Conservation (phyloP, 2,888 invertebrate species). For the Acleris emargana region DNA sequence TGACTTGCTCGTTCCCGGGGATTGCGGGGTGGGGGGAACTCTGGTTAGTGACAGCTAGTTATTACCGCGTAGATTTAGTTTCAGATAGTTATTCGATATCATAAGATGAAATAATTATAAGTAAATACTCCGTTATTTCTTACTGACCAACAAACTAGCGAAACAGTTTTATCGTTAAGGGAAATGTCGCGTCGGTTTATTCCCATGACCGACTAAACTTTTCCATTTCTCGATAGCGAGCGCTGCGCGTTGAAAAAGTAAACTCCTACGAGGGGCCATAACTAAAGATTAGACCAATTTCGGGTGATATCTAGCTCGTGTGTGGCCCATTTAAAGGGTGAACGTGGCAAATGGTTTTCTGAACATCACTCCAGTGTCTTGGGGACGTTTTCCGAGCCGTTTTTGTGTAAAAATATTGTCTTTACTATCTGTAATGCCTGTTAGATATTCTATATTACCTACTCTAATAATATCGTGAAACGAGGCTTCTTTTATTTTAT, state of each 20-base stretch:
- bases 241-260: slow-evolving; percentile 49
- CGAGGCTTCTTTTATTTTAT: not conserved
- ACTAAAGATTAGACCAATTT: slow-evolving; percentile 72
- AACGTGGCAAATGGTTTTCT: slow-evolving; percentile 64
- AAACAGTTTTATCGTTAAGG: slow-evolving; percentile 34
- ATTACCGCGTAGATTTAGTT: not conserved
- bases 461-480: slow-evolving; percentile 1
- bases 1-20: not conserved
- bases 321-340: slow-evolving; percentile 60
- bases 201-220: slow-evolving; percentile 40
- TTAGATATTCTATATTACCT: slow-evolving; percentile 18
- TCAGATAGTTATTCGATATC: too few relatives aligned
- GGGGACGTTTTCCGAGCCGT: slow-evolving; percentile 48
- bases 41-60: not conserved
- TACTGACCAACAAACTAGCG: slow-evolving; percentile 2
- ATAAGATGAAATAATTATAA: too few relatives aligned
- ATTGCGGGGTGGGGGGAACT: not conserved
- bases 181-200: slow-evolving; percentile 24
- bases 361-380: slow-evolving; percentile 56
- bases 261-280: slow-evolving; percentile 58
- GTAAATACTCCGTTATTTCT: too few relatives aligned
- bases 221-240: slow-evolving; percentile 39
- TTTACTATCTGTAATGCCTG: slow-evolving; percentile 29
- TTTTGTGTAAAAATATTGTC: slow-evolving; percentile 44
- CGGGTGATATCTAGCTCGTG: slow-evolving; percentile 58